These are phyloP conservation scores for Andrena fulva DNA, from an alignment of 2,888 invertebrate species.

Conservation along the genomic window DNA sequence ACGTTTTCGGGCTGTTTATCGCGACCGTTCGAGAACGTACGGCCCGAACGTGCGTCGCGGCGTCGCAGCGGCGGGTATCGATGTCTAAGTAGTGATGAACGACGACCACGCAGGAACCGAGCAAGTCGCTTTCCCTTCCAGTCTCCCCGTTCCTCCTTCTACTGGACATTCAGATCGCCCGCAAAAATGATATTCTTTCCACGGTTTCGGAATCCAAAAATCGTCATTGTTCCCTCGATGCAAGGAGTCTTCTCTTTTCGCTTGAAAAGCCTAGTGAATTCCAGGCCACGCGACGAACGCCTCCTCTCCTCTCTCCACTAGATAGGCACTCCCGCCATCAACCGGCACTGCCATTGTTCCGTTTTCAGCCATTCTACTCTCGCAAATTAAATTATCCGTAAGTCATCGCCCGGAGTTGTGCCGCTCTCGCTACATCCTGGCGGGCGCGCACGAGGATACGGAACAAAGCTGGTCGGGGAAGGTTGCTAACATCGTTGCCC, in stretches of 20 bases:
- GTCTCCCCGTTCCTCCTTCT: too few species aligned
- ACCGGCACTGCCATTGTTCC: constrained; percentile 42
- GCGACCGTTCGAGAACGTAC: constrained; percentile 11
- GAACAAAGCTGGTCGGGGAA: constrained; percentile 31
- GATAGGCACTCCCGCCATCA: too few species aligned
- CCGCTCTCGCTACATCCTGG: not conserved
- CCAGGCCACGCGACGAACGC: too few species aligned
- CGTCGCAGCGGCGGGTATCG: constrained; percentile 5
- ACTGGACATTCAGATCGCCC: too few species aligned
- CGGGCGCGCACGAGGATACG: constrained; percentile 16
- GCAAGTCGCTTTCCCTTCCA: not conserved
- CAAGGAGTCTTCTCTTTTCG: too few species aligned
- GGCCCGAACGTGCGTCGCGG: constrained; percentile 6
- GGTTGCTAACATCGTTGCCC: constrained; percentile 12
- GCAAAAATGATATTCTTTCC: too few species aligned
- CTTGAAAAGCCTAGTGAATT: too few species aligned
- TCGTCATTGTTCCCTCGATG: too few species aligned
- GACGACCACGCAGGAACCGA: constrained; percentile 6
- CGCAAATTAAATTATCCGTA: constrained; percentile 64
- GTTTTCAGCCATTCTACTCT: constrained; percentile 32
- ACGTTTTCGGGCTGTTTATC: constrained; percentile 42
- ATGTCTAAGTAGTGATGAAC: constrained; percentile 25
- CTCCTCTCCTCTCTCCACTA: too few species aligned
- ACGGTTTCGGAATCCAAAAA: too few species aligned
- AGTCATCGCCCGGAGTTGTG: too few species aligned